phyloP scores from a whole-genome alignment of 64 coral and sea anemone species.

The Exaiptasia diaphana region DNA sequence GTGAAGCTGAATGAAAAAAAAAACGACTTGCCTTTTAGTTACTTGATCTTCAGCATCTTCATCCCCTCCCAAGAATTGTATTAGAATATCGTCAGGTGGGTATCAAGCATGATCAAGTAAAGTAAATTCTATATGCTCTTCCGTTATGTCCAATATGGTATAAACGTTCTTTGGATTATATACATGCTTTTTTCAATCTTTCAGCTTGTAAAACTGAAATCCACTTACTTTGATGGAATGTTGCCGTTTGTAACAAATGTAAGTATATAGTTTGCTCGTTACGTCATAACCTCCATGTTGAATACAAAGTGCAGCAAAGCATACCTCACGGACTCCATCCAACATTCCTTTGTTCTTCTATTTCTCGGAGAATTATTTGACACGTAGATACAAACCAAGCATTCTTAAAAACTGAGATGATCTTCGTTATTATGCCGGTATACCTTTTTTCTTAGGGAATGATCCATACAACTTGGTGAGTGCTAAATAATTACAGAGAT shows the following conservation, averaged over 20 bases:
- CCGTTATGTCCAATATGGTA: no score
- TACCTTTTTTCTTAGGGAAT: no score
- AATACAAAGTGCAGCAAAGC: neutral
- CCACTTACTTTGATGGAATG: slow-evolving; percentile 93
- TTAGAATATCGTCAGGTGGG: slow-evolving; percentile 81
- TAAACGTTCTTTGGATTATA: no score
- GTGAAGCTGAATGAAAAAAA: no score
- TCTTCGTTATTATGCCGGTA: neutral
- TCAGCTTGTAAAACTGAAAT: slow-evolving; percentile 82
- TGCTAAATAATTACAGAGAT: neutral
- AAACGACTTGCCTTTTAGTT: no score
- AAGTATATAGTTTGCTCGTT: neutral
- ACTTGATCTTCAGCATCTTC: slow-evolving; percentile 68
- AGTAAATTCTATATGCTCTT: no score
- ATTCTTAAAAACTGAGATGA: no score
- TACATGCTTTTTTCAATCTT: neutral
- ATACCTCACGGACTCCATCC: neutral
- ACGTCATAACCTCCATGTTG: neutral
- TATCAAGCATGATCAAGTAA: no score
- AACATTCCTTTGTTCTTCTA: neutral
- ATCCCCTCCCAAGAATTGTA: slow-evolving; percentile 76
- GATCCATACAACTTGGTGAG: slow-evolving; percentile 71
- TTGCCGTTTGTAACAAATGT: slow-evolving; percentile 60
- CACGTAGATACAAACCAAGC: no score
- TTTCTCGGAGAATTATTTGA: no score